Conservation (phyloP, 2,888 invertebrate species). For the Nomada fucata region DNA sequence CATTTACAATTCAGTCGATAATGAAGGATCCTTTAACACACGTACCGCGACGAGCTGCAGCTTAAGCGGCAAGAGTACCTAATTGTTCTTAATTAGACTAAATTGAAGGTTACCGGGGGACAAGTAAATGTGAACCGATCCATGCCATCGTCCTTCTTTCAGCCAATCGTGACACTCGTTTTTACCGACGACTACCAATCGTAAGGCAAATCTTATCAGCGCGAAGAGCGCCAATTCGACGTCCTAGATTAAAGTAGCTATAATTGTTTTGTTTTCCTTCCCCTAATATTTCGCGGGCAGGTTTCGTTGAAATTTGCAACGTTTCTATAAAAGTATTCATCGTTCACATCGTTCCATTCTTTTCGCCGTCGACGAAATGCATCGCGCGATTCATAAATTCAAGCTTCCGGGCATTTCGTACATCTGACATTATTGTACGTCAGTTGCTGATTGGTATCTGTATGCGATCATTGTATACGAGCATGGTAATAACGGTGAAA, state of each 20-base stretch:
- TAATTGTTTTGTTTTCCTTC: constrained; percentile 74
- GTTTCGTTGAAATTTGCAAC: not conserved
- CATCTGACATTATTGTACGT: constrained; percentile 31
- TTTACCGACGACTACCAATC: constrained; percentile 67
- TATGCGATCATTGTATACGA: not conserved
- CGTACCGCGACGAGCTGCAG: constrained; percentile 5
- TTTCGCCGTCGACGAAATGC: not conserved
- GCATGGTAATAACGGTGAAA: not conserved
- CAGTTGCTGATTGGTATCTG: not conserved
- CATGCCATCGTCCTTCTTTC: constrained; percentile 47
- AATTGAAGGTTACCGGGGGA: constrained; percentile 75
- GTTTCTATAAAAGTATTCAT: no score
- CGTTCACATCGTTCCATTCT: not conserved
- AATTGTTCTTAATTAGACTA: constrained; percentile 77
- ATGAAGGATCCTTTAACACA: constrained; percentile 52
- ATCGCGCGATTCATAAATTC: not conserved
- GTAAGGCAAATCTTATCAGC: constrained; percentile 51
- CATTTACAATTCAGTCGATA: constrained; percentile 40
- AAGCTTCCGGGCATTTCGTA: constrained; percentile 2
- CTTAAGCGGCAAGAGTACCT: constrained; percentile 53
- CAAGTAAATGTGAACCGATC: constrained; percentile 63
- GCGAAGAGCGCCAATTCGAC: constrained; percentile 61
- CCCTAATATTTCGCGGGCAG: constrained; percentile 29
- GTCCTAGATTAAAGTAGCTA: constrained; percentile 68
- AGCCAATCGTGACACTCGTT: constrained; percentile 58